Conservation (phyloP, 2,888 invertebrate species). For the Cerastis rubricosa region DNA sequence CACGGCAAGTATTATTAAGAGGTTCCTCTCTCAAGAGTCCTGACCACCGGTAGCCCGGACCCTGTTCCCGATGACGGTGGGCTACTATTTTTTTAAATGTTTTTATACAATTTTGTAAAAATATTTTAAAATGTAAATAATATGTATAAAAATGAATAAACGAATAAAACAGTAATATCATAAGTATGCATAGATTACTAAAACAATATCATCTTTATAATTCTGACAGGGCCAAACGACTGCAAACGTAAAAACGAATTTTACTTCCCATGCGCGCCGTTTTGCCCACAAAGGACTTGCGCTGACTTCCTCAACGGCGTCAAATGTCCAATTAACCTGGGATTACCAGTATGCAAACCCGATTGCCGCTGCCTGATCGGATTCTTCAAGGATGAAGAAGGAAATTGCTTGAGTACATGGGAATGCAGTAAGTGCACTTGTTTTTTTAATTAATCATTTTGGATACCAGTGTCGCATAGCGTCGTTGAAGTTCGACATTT, state of each 20-base stretch:
- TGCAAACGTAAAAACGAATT: constrained; percentile 39
- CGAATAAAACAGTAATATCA: neutral
- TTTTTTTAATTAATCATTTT: neutral
- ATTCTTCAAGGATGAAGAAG: constrained; percentile 59
- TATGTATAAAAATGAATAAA: no score
- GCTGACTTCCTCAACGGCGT: constrained; percentile 39
- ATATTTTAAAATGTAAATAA: no score
- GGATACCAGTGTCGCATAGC: neutral
- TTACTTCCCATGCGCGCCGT: constrained; percentile 34
- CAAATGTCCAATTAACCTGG: constrained; percentile 2
- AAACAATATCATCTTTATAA: neutral
- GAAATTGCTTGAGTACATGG: constrained; percentile 59
- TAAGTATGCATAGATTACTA: neutral
- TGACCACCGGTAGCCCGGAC: no score
- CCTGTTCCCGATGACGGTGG: no score
- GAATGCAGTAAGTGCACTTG: constrained; percentile 62
- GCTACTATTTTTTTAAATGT: no score
- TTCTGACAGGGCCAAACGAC: constrained; percentile 33
- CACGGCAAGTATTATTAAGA: no score
- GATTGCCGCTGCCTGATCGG: constrained; percentile 64
- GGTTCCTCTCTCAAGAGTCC: no score
- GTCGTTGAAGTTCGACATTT: no score
- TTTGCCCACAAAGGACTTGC: constrained; percentile 53
- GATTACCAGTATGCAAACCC: constrained; percentile 47
- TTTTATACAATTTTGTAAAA: no score